phyloP scores from a whole-genome alignment of 2,888 invertebrate genomes.

The Bellardia bayeri region DNA sequence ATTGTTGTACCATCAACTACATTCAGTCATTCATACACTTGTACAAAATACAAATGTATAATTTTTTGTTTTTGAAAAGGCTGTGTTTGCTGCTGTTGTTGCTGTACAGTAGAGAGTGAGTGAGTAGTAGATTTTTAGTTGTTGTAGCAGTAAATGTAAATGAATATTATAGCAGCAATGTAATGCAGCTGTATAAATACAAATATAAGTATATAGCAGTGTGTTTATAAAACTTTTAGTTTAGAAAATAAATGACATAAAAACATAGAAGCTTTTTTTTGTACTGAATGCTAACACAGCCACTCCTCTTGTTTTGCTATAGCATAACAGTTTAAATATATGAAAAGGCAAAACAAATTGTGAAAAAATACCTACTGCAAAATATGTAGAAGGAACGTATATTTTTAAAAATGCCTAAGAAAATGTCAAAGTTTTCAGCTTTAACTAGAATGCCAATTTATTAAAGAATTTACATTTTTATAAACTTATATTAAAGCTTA shows the following conservation, averaged over 20 bases:
- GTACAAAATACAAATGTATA: slow-evolving; percentile 37
- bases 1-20: not conserved
- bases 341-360: not conserved
- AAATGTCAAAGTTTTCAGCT: not conserved
- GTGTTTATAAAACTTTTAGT: slow-evolving; percentile 50
- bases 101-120: not conserved
- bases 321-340: not conserved
- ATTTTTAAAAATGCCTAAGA: not conserved
- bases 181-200: slow-evolving; percentile 69
- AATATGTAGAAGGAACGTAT: not conserved
- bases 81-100: slow-evolving; percentile 24
- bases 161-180: slow-evolving; percentile 66
- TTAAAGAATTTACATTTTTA: not conserved
- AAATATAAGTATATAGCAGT: slow-evolving; percentile 24
- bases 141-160: slow-evolving; percentile 49
- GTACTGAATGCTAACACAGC: not conserved
- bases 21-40: slow-evolving; percentile 41
- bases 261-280: slow-evolving; percentile 33
- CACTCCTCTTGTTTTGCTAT: slow-evolving; percentile 9
- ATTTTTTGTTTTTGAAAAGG: not conserved
- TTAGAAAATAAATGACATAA: slow-evolving; percentile 68
- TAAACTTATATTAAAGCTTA: not conserved
- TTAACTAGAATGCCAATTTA: not conserved
- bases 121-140: not conserved
- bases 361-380: not conserved